Conservation (phyloP, 2,888 invertebrate genomes). For the Lochmaea crataegi region DNA sequence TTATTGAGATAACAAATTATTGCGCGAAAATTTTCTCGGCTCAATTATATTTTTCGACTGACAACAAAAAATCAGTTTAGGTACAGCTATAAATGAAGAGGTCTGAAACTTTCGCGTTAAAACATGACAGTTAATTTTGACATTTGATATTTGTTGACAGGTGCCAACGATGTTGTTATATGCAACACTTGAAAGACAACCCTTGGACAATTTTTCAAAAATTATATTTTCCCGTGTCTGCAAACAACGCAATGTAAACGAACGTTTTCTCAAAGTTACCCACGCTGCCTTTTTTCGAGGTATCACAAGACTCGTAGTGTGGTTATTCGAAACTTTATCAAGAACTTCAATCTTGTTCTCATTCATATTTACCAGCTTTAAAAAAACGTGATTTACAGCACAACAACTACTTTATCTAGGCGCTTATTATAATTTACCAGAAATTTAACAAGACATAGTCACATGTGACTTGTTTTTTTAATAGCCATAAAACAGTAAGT, state of each 20-base stretch:
- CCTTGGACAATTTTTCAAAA: background rate
- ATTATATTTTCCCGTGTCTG: background rate
- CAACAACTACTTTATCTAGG: constrained; percentile 39
- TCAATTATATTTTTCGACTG: too few species aligned
- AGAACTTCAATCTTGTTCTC: constrained; percentile 43
- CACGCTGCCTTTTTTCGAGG: constrained; percentile 30
- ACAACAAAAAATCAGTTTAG: too few species aligned
- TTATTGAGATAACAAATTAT: too few species aligned
- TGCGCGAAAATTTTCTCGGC: too few species aligned
- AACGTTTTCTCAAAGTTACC: background rate
- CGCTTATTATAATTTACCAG: constrained; percentile 40
- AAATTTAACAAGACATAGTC: constrained; percentile 27
- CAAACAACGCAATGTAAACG: background rate
- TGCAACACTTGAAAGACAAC: too few species aligned
- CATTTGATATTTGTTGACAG: too few species aligned
- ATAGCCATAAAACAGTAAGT: background rate
- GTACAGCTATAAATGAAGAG: background rate
- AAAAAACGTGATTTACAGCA: constrained; percentile 45
- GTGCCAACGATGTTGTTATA: too few species aligned
- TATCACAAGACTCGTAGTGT: constrained; percentile 38
- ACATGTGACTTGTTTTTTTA: constrained; percentile 31
- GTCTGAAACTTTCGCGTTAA: too few species aligned
- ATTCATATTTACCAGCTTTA: constrained; percentile 41
- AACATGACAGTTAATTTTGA: too few species aligned
- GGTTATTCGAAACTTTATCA: constrained; percentile 44